phyloP scores from a whole-genome alignment of 2,113 vertebrate genomes.

The Tauraco erythrolophus region DNA sequence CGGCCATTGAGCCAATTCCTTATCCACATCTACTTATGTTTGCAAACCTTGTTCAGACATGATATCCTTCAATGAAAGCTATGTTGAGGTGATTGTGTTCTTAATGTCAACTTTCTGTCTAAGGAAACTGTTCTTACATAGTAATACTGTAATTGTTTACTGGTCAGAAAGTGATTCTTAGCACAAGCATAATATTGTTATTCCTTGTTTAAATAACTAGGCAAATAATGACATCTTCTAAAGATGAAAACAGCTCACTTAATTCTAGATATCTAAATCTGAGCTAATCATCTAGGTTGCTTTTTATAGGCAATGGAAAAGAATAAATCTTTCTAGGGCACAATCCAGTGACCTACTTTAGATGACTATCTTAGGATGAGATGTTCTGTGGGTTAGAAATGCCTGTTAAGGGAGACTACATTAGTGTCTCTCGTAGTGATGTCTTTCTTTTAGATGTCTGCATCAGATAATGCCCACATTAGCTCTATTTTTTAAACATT shows the following conservation, averaged over 20 bases:
- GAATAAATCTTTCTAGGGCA: slow-evolving; percentile 41
- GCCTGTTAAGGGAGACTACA: not conserved
- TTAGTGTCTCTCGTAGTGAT: not conserved
- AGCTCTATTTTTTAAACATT: not conserved
- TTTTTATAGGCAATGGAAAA: slow-evolving; percentile 24
- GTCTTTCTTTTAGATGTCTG: not conserved
- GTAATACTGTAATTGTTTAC: not conserved
- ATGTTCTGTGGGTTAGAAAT: not conserved
- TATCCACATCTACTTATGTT: too few relatives aligned
- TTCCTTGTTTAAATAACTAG: slow-evolving; percentile 28
- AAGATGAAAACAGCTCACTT: not conserved
- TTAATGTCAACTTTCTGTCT: not conserved
- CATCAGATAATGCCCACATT: not conserved
- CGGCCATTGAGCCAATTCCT: too few relatives aligned
- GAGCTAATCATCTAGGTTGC: slow-evolving; percentile 1
- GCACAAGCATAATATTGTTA: not conserved
- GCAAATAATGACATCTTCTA: not conserved
- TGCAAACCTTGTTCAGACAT: not conserved
- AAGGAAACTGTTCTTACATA: not conserved
- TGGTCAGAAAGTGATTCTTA: not conserved
- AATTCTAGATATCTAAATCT: not conserved
- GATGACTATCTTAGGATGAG: not conserved
- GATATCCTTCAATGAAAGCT: not conserved
- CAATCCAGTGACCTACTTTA: slow-evolving; percentile 34
- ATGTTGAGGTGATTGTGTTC: not conserved